Percentiles rank a stretch among this genome's conserved stretches.
phyloP scores from a whole-genome alignment of 2,113 vertebrate genomes.

The Actinemys pallida region DNA sequence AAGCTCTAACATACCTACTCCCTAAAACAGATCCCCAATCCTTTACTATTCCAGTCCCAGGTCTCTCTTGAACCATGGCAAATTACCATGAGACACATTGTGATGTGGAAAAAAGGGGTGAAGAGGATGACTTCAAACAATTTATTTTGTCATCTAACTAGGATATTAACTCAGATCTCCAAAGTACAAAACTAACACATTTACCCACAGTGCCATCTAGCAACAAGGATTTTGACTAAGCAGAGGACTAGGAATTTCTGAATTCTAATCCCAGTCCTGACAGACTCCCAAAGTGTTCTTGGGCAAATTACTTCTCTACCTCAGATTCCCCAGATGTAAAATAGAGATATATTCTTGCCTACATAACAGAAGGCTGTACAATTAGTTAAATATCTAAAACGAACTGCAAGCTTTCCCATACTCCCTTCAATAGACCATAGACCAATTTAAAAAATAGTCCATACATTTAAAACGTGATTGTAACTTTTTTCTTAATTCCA shows the following conservation, averaged over 20 bases:
- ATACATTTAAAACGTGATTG: background rate
- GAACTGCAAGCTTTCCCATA: background rate
- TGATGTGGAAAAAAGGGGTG: background rate
- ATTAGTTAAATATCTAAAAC: background rate
- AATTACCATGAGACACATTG: background rate
- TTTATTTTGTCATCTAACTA: background rate
- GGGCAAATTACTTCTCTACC: background rate
- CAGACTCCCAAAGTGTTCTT: background rate
- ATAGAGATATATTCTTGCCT: accelerated
- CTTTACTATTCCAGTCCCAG: background rate
- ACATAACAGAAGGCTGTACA: background rate
- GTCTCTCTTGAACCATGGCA: background rate
- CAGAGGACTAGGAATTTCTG: background rate
- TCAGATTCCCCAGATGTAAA: background rate
- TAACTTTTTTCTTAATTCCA: background rate
- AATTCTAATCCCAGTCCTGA: background rate
- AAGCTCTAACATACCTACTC: background rate
- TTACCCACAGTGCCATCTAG: background rate
- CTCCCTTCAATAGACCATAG: background rate
- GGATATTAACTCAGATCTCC: background rate
- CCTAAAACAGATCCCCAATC: background rate
- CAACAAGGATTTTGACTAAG: background rate
- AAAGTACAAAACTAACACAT: background rate
- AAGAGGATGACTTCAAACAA: background rate
- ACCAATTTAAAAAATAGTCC: background rate